A percentile compares a stretch with the other conserved stretches of the same genome.
phyloP scores from a whole-genome alignment of 2,888 invertebrate genomes.

The Agrotis exclamationis region DNA sequence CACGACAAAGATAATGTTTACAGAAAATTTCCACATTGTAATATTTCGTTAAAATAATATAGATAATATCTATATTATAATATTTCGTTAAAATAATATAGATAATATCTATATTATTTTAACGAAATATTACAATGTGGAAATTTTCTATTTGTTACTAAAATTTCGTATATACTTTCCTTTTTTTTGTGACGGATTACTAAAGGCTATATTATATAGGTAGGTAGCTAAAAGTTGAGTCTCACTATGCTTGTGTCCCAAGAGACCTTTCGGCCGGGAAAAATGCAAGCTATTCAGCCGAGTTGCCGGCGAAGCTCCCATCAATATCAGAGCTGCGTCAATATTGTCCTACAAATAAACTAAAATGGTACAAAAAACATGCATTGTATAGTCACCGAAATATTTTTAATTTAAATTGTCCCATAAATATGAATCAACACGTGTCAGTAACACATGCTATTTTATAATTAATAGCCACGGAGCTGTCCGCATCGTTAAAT shows the following conservation, averaged over 20 bases:
- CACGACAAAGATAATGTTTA: too few relatives aligned
- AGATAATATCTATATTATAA: too few relatives aligned
- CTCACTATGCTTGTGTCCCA: constrained; percentile 37
- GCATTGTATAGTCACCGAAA: constrained; percentile 4
- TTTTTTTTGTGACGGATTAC: constrained; percentile 33
- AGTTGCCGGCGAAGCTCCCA: constrained; percentile 10
- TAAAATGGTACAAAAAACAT: constrained; percentile 18
- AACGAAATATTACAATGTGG: too few relatives aligned
- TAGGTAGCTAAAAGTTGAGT: constrained; percentile 26
- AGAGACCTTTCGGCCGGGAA: constrained; percentile 37
- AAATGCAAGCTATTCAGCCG: constrained; percentile 44
- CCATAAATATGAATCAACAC: constrained; percentile 26
- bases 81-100: constrained; percentile 31
- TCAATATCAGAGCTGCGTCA: constrained; percentile 27
- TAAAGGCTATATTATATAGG: neutral
- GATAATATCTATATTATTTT: too few relatives aligned
- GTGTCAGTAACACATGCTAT: constrained; percentile 35
- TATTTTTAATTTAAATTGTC: constrained; percentile 8
- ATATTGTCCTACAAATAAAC: constrained; percentile 22
- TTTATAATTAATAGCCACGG: constrained; percentile 38
- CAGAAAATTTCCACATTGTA: too few relatives aligned
- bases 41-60: too few relatives aligned
- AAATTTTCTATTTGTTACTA: constrained; percentile 10
- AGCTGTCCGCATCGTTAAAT: constrained; percentile 18
- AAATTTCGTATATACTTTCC: constrained; percentile 17